A percentile compares a stretch with the other conserved stretches of the same genome.
Evolutionary conservation across 2,113 vertebrate genomes (phyloP).

Genomic region (Oreocharis arfaki): DNA sequence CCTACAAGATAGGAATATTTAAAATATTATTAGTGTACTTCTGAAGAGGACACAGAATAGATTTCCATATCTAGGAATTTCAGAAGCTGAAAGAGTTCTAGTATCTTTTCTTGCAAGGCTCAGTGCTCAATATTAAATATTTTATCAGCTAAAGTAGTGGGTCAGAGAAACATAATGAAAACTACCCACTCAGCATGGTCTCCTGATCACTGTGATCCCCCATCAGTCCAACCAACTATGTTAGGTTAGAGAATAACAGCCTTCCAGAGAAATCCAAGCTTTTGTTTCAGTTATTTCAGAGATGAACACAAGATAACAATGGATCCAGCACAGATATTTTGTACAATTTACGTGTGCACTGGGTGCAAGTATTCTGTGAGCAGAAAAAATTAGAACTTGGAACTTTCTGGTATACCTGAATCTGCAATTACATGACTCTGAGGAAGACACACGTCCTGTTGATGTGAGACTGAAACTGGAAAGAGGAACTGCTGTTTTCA

Average conservation of each 20-base stretch:
- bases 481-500: slow-evolving; percentile 45
- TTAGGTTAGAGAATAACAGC: not conserved
- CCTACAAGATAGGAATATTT: not conserved
- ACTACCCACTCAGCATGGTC: not conserved
- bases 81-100: not conserved
- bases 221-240: not conserved
- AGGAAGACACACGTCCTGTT: slow-evolving; percentile 47
- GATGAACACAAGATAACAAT: not conserved
- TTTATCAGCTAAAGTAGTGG: not conserved
- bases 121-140: not conserved
- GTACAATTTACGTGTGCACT: not conserved
- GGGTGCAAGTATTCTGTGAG: not conserved
- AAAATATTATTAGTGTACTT: not conserved
- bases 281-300: not conserved
- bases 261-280: not conserved
- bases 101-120: not conserved
- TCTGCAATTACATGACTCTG: not conserved
- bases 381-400: not conserved
- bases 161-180: not conserved
- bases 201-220: not conserved
- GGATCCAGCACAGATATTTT: not conserved
- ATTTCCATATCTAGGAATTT: not conserved
- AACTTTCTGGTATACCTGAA: not conserved
- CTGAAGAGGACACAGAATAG: not conserved
- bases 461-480: slow-evolving; percentile 26